phyloP scores from a whole-genome alignment of 1,140 invertebrate genomes.

The Ruditapes philippinarum region DNA sequence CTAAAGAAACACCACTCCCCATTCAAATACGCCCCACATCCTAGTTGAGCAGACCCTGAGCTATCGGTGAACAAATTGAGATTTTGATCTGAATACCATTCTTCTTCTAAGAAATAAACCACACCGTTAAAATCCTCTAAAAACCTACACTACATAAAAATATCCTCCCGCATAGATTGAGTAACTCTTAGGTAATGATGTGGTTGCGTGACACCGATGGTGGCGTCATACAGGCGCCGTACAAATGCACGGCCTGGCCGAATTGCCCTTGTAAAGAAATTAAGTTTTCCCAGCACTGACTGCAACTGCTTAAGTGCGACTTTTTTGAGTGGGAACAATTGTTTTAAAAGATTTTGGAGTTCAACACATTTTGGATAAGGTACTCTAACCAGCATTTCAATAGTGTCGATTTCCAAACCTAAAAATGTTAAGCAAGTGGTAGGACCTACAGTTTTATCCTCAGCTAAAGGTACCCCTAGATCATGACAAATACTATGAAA shows the following conservation, averaged over 20 bases:
- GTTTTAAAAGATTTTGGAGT: not conserved
- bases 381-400: constrained; percentile 1
- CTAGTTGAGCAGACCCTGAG: not conserved
- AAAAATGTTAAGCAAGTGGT: not conserved
- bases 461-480: not conserved
- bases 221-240: constrained; percentile 41
- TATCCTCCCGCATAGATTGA: constrained; percentile 23
- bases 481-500: constrained; percentile 6
- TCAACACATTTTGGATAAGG: not conserved
- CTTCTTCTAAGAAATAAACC: not conserved
- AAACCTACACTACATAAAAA: constrained; percentile 47
- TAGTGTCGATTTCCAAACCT: constrained; percentile 24
- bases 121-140: constrained; percentile 50
- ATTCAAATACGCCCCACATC: constrained; percentile 19
- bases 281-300: not conserved
- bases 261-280: constrained; percentile 3
- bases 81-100: not conserved
- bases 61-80: constrained; percentile 36
- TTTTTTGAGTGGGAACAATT: not conserved
- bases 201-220: not conserved
- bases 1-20: constrained; percentile 6
- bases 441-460: not conserved
- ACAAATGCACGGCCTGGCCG: constrained; percentile 29
- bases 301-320: not conserved
- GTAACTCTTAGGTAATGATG: constrained; percentile 11